A percentile compares a stretch with the other conserved stretches of the same genome.
Conservation (phyloP, 2,113 vertebrate species). For the Budorcas taxicolor region DNA sequence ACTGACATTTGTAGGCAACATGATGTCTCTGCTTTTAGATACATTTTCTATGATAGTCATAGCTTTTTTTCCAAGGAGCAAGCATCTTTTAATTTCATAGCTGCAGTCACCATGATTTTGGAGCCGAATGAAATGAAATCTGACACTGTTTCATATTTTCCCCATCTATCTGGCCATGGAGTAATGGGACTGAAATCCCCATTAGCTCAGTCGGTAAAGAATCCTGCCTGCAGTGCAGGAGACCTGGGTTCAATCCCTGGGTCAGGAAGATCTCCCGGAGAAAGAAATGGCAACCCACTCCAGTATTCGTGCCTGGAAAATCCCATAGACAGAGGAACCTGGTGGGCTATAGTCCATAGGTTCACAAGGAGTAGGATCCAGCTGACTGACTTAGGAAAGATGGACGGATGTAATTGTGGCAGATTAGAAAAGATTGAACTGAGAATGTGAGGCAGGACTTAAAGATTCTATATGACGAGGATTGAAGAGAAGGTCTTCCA, state of each 20-base stretch:
- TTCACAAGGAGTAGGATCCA: background rate
- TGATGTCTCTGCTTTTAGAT: background rate
- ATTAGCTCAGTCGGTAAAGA: background rate
- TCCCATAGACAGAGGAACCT: background rate
- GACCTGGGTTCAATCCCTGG: background rate
- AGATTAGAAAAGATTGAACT: background rate
- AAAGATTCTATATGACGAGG: background rate
- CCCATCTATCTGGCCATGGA: background rate
- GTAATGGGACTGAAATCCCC: background rate
- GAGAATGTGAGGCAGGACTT: background rate
- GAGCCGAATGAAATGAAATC: background rate
- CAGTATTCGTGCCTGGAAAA: background rate
- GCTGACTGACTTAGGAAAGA: background rate
- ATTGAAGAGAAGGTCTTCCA: background rate
- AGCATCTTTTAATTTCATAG: background rate
- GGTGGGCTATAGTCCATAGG: background rate
- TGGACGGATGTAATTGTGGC: fast-evolving
- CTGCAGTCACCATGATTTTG: background rate
- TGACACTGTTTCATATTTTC: background rate
- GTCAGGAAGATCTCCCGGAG: background rate
- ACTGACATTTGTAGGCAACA: background rate
- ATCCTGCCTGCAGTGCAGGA: background rate
- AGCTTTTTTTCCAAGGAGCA: background rate
- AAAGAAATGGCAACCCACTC: background rate
- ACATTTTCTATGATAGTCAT: background rate